Conservation (phyloP, 1,140 invertebrate species). For the Calliopsis andreniformis region DNA sequence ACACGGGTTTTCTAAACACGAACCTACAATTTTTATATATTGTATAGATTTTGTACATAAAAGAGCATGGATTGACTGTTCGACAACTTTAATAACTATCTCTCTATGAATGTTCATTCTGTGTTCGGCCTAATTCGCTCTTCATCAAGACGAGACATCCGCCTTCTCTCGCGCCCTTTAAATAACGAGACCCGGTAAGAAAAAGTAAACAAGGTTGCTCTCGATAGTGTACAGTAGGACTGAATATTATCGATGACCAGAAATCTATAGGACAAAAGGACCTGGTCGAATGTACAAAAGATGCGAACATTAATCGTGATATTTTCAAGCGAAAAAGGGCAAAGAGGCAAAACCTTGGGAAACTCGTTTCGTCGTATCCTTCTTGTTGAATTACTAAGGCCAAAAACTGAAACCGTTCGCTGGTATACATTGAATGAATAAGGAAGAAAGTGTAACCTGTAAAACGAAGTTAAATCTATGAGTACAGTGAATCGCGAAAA, state of each 20-base stretch:
- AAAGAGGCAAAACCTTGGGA: constrained; percentile 15
- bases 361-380: constrained; percentile 32
- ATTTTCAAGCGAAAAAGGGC: constrained; percentile 7
- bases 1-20: constrained; percentile 20
- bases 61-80: constrained; percentile 5
- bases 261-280: constrained; percentile 27
- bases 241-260: not conserved
- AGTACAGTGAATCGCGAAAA: not conserved
- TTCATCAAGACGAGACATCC: constrained; percentile 25
- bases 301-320: not conserved
- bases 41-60: constrained; percentile 63
- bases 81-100: constrained; percentile 34
- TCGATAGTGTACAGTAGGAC: not conserved
- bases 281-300: constrained; percentile 35
- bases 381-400: constrained; percentile 3
- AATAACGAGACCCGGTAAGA: too few species aligned
- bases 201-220: not conserved
- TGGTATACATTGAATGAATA: constrained; percentile 13
- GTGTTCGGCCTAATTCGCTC: constrained; percentile 46
- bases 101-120: constrained; percentile 41
- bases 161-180: constrained; percentile 18
- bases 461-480: constrained; percentile 14
- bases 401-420: not conserved
- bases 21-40: constrained; percentile 56
- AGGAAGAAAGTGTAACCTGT: constrained; percentile 33